Conservation (phyloP, 2,113 vertebrate species). For the Cranoglanis bouderius region DNA sequence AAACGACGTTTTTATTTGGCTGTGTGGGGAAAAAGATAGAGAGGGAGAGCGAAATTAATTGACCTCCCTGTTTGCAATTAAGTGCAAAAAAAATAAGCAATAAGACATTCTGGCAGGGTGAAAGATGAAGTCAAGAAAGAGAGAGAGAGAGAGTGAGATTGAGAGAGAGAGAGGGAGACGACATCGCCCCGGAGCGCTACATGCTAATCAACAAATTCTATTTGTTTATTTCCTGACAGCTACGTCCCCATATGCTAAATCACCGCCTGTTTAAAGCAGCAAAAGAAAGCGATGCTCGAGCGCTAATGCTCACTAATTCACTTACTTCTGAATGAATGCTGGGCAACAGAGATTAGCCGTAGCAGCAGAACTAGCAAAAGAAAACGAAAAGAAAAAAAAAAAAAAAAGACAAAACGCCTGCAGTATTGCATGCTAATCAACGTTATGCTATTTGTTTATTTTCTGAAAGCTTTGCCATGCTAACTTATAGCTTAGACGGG, state of each 20-base stretch:
- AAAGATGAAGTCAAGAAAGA: conserved; percentile 55
- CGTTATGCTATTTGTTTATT: neutral
- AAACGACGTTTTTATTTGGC: conserved; percentile 51
- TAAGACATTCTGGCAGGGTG: conserved; percentile 57
- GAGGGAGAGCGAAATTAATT: conserved; percentile 74
- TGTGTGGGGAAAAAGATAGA: conserved; percentile 72
- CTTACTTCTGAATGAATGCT: conserved; percentile 14
- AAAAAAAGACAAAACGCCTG: neutral
- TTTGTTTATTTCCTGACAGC: conserved; percentile 46
- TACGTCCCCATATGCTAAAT: conserved; percentile 26
- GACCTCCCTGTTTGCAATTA: conserved; percentile 77
- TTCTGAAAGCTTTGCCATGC: too few relatives aligned
- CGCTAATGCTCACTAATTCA: conserved; percentile 18
- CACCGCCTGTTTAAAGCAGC: conserved; percentile 33
- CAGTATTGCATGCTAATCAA: conserved; percentile 14
- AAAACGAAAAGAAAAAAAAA: neutral
- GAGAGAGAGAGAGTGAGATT: neutral
- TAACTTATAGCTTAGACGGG: neutral
- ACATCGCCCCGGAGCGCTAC: conserved; percentile 36
- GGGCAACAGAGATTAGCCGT: conserved; percentile 27
- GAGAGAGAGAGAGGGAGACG: conserved; percentile 5
- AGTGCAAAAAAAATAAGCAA: conserved; percentile 71
- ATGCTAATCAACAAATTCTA: conserved; percentile 47
- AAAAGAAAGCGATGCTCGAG: conserved; percentile 3
- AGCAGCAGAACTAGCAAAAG: neutral